These are phyloP conservation scores for Podocnemis expansa DNA, from an alignment of 2,113 vertebrate species.

Conservation along the genomic window DNA sequence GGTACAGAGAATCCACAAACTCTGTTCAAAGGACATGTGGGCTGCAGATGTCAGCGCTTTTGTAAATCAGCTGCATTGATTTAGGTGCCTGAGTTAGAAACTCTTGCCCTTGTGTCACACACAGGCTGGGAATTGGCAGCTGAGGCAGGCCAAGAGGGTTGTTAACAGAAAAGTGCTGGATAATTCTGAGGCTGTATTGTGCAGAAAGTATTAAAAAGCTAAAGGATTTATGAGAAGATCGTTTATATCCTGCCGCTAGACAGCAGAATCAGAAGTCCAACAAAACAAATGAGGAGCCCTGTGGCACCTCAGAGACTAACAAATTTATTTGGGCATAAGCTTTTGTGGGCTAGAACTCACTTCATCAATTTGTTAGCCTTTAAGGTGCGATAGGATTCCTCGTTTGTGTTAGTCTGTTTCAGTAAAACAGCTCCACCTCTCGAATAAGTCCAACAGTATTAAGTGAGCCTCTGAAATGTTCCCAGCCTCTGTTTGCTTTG, in stretches of 20 bases:
- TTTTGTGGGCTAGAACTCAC: too few relatives aligned
- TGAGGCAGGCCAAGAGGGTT: neutral
- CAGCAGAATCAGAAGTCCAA: too few relatives aligned
- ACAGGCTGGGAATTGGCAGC: neutral
- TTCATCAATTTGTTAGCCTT: too few relatives aligned
- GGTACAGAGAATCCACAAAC: accelerated
- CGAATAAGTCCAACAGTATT: neutral
- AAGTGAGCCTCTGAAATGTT: neutral
- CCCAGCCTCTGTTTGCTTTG: accelerated
- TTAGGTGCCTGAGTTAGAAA: accelerated
- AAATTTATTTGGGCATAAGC: too few relatives aligned
- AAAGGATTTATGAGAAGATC: neutral
- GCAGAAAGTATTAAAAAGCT: neutral
- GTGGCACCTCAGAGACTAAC: too few relatives aligned
- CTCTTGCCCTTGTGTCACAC: neutral
- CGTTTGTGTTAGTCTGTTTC: too few relatives aligned
- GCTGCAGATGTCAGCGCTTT: neutral
- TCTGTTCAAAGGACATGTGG: neutral
- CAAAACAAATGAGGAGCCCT: too few relatives aligned
- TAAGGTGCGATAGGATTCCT: too few relatives aligned
- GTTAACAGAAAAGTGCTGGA: neutral
- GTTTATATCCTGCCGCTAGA: too few relatives aligned
- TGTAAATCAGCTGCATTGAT: accelerated
- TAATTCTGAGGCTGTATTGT: neutral
- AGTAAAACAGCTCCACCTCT: too few relatives aligned